Base-by-base conservation (phyloP, 1,140 invertebrate species). In the Drosophila takahashii region DNA sequence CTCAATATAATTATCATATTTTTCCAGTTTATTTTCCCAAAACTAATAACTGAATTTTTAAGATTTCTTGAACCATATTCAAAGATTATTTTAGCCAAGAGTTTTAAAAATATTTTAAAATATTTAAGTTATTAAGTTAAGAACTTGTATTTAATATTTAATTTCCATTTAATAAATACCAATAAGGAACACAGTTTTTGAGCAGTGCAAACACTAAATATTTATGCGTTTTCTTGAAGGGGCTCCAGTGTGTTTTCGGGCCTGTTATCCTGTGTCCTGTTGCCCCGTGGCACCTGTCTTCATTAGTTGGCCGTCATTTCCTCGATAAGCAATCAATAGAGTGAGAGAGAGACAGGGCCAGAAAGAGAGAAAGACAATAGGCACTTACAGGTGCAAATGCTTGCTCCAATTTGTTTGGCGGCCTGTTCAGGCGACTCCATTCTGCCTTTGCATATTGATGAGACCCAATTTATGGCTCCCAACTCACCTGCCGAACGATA, bases 301-400 rank as follows among this genome's bases (percentile, higher is more conserved):
- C 79, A 86, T 86, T 87, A 86, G 77, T 61, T 81, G 41, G 27
- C 41, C 18, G n/a, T 37, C 45, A 47, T 73, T 83, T 70, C 72
- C 50, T 72, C 84, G 83, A 86, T 87, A 71, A 65, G 75, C 65
- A 76, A 86, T 86, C 81, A 66, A 86, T 86, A 52, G 59, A 22
- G 44, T 11, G 27, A 62, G 22, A 47, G n/a, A 6, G 29, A n/a
- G 11, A 39, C 27, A 4, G 13, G 4, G n/a, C n/a, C n/a, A 41
- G 44, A 56, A 10, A 32, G 42, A 32, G 34, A 18, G 4, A 9
- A 32, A n/a, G 3, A 16, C n/a, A n/a, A 15, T 3, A 29, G 51
- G 8, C 41, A 26, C 51, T 48, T 75, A 89, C 84, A 87, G 84
- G 79, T 87, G 83, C 84, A 89, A 87, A 41, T 73, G 44, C 7